Conservation (phyloP, 2,888 invertebrate species). For the Ptilodon capucinus region DNA sequence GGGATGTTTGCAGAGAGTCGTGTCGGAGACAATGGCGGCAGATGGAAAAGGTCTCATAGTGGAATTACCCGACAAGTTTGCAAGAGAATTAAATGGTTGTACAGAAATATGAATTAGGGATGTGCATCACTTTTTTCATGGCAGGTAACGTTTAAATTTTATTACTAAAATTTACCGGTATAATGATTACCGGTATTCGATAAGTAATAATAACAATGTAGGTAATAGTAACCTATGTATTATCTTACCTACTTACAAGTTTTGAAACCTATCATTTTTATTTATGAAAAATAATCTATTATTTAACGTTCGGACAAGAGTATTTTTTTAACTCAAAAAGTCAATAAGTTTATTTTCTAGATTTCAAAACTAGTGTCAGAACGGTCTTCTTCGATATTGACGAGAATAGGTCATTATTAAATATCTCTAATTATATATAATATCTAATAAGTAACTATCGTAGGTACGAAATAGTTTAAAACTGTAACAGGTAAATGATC, state of each 20-base stretch:
- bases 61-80: constrained; percentile 34
- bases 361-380: too few relatives aligned
- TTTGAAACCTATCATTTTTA: too few relatives aligned
- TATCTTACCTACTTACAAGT: too few relatives aligned
- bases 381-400: too few relatives aligned
- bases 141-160: not conserved
- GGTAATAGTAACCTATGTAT: too few relatives aligned
- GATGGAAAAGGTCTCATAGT: constrained; percentile 40
- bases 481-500: not conserved
- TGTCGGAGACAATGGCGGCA: constrained; percentile 52
- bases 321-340: too few relatives aligned
- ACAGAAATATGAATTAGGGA: not conserved
- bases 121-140: not conserved
- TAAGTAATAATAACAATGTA: too few relatives aligned
- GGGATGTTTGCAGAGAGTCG: constrained; percentile 50
- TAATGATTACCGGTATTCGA: not conserved
- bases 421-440: too few relatives aligned
- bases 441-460: not conserved
- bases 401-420: too few relatives aligned
- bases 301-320: too few relatives aligned
- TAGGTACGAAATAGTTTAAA: not conserved
- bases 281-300: too few relatives aligned
- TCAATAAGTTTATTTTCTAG: too few relatives aligned
- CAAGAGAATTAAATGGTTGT: not conserved
- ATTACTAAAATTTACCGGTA: not conserved